These are phyloP conservation scores for Panthera uncia DNA, from an alignment of 2,113 vertebrate species.

Conservation along the genomic window DNA sequence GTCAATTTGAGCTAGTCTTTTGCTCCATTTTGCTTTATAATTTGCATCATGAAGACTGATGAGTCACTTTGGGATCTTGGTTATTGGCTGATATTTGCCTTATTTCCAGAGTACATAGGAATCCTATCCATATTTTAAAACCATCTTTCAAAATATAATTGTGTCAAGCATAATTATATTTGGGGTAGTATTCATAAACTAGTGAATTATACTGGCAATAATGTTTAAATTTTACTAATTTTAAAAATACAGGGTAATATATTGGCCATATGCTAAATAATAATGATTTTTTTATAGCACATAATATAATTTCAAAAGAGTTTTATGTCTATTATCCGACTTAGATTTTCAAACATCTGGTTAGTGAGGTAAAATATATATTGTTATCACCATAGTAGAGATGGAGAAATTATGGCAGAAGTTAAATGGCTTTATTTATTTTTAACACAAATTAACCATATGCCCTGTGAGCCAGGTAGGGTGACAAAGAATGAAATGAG, in stretches of 20 bases:
- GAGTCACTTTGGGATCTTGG: background rate
- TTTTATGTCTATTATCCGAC: conserved; percentile 4
- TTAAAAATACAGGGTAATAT: background rate
- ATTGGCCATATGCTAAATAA: background rate
- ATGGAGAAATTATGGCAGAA: background rate
- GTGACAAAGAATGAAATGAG: background rate
- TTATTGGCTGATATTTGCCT: background rate
- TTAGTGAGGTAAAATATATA: background rate
- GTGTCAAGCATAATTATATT: background rate
- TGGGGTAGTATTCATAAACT: background rate
- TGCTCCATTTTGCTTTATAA: background rate
- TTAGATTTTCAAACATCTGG: background rate
- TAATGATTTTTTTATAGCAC: background rate
- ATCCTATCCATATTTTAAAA: background rate
- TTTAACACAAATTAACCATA: background rate
- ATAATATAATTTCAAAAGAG: background rate
- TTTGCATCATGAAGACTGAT: background rate
- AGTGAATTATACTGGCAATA: background rate
- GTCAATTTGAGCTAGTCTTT: background rate
- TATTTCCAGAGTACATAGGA: background rate
- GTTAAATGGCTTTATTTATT: background rate
- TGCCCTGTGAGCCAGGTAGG: background rate
- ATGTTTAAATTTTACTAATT: background rate
- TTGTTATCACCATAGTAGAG: background rate
- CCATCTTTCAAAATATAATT: background rate